Conservation (phyloP, 2,888 invertebrate genomes). For the Lepidonotus clava region DNA sequence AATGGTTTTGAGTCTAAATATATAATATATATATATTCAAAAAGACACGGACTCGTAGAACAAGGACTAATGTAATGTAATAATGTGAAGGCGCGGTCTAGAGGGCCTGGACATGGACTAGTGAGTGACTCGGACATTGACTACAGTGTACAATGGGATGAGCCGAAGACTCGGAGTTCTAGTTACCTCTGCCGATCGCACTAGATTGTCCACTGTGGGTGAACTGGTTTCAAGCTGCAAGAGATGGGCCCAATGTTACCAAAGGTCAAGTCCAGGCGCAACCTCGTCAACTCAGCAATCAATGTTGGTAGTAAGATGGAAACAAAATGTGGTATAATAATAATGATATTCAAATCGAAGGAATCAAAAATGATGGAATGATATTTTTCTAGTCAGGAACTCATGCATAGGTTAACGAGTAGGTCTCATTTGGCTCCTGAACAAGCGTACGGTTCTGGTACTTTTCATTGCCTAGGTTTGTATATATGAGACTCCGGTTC, state of each 20-base stretch:
- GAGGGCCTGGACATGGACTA: constrained; percentile 48
- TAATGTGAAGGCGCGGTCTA: constrained; percentile 21
- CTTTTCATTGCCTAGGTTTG: no score
- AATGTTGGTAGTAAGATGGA: neutral
- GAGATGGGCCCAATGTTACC: constrained; percentile 48
- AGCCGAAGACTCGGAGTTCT: neutral
- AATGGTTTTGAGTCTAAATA: neutral
- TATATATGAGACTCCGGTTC: no score
- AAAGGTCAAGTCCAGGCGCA: constrained; percentile 33
- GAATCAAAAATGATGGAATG: neutral
- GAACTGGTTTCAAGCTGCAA: constrained; percentile 52
- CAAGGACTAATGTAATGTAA: constrained; percentile 7
- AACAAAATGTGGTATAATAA: neutral
- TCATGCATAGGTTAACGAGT: no score
- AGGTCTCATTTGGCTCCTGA: no score
- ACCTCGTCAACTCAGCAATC: constrained; percentile 16
- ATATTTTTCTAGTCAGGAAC: no score
- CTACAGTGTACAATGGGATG: constrained; percentile 43
- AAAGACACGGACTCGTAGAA: constrained; percentile 28
- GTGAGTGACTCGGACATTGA: constrained; percentile 28
- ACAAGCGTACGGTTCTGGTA: no score
- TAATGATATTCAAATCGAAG: no score
- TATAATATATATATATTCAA: neutral
- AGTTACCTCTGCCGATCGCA: constrained; percentile 52
- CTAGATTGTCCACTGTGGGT: constrained; percentile 48